Conservation (phyloP, 2,113 vertebrate genomes). For the Platysteira castanea region DNA sequence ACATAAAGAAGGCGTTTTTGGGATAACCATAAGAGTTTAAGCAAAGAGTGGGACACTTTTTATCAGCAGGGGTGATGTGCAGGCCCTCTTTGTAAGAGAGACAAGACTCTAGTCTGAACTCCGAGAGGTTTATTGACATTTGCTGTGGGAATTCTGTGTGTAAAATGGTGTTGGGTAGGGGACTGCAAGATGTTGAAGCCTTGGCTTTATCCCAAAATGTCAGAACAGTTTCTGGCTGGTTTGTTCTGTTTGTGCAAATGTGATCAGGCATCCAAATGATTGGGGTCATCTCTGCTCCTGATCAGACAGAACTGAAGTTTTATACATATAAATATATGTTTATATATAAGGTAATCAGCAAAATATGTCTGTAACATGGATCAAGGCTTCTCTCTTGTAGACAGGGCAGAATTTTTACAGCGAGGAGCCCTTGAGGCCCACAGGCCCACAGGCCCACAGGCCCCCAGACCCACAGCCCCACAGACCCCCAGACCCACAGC, state of each 20-base stretch:
- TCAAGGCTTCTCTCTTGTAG: neutral
- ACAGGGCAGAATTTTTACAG: fast-evolving
- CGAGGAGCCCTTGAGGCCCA: neutral
- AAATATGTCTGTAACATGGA: fast-evolving
- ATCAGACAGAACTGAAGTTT: neutral
- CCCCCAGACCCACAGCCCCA: no score
- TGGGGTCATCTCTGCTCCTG: neutral
- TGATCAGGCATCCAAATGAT: neutral
- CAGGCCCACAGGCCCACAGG: neutral
- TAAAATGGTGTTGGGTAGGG: fast-evolving
- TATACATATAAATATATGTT: fast-evolving
- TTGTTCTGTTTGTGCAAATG: neutral
- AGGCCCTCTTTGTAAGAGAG: fast-evolving
- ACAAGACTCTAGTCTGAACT: neutral
- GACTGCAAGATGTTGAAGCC: neutral
- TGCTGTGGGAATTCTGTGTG: neutral
- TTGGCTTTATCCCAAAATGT: neutral
- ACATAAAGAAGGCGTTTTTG: neutral
- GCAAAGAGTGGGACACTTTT: neutral
- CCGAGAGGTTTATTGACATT: neutral
- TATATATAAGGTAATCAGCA: fast-evolving
- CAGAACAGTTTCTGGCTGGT: neutral
- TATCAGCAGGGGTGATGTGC: neutral
- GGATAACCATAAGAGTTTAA: neutral
- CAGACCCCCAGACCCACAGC: neutral